Evolutionary conservation across 2,113 vertebrate species (phyloP).

Genomic region (Pelecanoides urinatrix): DNA sequence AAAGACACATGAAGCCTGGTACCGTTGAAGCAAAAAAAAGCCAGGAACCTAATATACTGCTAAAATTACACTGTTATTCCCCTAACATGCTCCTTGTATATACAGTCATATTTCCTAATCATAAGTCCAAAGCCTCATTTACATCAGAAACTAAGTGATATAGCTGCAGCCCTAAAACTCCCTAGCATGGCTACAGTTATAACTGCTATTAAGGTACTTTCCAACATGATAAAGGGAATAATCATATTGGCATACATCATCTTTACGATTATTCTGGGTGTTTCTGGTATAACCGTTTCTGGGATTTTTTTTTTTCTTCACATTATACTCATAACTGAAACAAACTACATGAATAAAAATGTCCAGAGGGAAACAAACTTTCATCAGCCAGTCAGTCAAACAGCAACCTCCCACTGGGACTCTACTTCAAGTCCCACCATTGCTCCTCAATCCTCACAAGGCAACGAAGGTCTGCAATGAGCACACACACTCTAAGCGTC

Average conservation of each 20-base stretch:
- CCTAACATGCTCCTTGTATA: not conserved
- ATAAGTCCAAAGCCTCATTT: not conserved
- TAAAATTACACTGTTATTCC: not conserved
- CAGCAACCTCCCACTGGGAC: not conserved
- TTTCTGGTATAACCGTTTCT: not conserved
- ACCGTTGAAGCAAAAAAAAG: not conserved
- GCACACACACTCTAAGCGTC: accelerated
- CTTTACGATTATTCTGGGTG: not conserved
- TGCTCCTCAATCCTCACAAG: not conserved
- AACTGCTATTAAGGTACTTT: conserved; percentile 16
- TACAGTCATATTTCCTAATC: not conserved
- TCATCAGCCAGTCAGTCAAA: not conserved
- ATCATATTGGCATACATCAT: not conserved
- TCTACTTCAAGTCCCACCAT: not conserved
- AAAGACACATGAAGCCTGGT: not conserved
- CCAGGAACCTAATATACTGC: not conserved
- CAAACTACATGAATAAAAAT: not conserved
- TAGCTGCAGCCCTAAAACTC: not conserved
- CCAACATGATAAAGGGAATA: not conserved
- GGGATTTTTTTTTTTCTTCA: not conserved
- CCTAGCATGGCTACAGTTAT: not conserved
- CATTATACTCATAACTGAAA: not conserved
- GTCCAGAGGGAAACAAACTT: not conserved
- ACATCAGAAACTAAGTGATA: not conserved
- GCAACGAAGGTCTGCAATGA: not conserved